phyloP scores from a whole-genome alignment of 1,140 invertebrate genomes.

The Neotoxoptera formosana region DNA sequence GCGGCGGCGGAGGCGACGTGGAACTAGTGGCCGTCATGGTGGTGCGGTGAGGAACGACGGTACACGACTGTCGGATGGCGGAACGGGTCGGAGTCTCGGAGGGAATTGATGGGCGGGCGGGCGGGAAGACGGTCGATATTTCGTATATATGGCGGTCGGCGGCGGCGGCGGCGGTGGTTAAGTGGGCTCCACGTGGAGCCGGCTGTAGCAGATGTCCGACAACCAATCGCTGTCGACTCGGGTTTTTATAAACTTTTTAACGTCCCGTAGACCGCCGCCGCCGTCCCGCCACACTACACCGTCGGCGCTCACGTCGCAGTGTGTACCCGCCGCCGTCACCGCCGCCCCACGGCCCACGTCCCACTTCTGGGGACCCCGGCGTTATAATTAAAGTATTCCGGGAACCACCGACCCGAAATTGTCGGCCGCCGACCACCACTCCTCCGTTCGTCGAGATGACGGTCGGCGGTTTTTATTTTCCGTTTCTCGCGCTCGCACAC shows the following conservation, averaged over 20 bases:
- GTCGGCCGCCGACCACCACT: constrained; percentile 10
- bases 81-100: background rate
- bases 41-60: constrained; percentile 19
- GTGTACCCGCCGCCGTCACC: background rate
- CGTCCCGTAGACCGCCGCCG: constrained; percentile 59
- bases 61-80: background rate
- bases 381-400: constrained; percentile 58
- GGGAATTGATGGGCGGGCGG: background rate
- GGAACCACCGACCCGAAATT: constrained; percentile 55
- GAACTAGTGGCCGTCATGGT: background rate
- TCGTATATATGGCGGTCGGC: background rate
- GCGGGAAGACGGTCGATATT: constrained; percentile 49
- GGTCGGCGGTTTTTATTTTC: constrained; percentile 21
- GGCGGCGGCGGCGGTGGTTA: constrained; percentile 32
- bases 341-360: background rate
- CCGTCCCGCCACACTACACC: background rate
- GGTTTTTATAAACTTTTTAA: constrained; percentile 60
- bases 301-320: background rate
- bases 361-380: constrained; percentile 29
- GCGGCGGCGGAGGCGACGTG: constrained; percentile 13
- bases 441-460: background rate
- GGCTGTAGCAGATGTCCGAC: constrained; percentile 38
- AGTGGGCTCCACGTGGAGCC: constrained; percentile 59
- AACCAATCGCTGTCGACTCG: constrained; percentile 53
- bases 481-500: background rate